Evolutionary conservation across 1,140 invertebrate species (phyloP), one percentile per base, ranked within the genome.

Genomic region (Calycopis cecrops): DNA sequence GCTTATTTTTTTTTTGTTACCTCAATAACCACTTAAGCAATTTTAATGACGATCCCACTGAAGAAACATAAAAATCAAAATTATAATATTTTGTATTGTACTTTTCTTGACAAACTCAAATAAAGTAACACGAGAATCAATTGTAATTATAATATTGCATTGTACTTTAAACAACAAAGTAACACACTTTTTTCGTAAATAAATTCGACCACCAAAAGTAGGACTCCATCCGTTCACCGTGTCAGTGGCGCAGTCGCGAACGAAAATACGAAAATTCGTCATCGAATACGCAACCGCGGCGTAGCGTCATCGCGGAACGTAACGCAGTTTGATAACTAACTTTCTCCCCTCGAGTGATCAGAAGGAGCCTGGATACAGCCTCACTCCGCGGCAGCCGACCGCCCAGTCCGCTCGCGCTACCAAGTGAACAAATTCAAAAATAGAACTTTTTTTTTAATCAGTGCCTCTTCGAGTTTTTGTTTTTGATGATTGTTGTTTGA

Each of bases 301-400:
- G 74, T 71, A 77, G 75, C 81, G 81, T 83, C 82, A 83, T 79
- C 79, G 58, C 59, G 52, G 55, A 75, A 85, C 79, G 79, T 85
- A 85, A 85, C 77, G 76, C 69, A 73, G 81, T 81, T 79, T 85
- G 78, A 85, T 85, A 85, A 80, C 77, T 67, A 74, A 83, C 79
- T 85, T 83, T 85, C 82, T 85, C 82, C 80, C 73, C 69, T 57
- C 62, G 48, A 53, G 35, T 42, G 60, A 62, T 60, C 56, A 64
- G 63, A 55, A 63, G 50, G 63, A 70, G 67, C 52, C 62, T 69
- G 63, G 49, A 59, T 54, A 56, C 73, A 76, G 73, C 70, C 66
- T 79, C 77, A 76, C 73, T 80, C 66, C 71, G 72, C 72, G 65
- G 54, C 59, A 55, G 64, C 63, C 74, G 56, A 57, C 70, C 69